Conservation (phyloP, 2,888 invertebrate genomes). For the Epistrophe eligans region DNA sequence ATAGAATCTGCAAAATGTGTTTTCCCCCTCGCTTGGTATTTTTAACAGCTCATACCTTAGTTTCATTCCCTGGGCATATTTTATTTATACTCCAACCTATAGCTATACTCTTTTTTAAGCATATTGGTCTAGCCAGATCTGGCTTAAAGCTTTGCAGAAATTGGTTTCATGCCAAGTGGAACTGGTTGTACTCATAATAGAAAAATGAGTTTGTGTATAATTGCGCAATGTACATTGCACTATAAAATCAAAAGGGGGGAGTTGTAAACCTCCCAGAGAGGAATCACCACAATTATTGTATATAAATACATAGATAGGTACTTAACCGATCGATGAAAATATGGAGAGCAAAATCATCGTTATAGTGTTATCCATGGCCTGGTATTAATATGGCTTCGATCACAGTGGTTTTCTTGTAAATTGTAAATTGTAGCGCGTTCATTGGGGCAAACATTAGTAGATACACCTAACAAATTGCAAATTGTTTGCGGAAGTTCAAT, state of each 20-base stretch:
- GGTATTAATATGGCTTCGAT: conserved; percentile 56
- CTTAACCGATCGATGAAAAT: conserved; percentile 44
- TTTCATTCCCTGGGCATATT: conserved; percentile 42
- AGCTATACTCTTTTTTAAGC: conserved; percentile 23
- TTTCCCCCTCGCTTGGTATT: conserved; percentile 19
- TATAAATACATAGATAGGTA: too few species aligned
- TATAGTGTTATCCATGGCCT: conserved; percentile 51
- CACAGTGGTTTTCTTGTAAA: conserved; percentile 4
- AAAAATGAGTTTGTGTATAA: conserved; percentile 56
- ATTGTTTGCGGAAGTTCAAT: conserved; percentile 50
- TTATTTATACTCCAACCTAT: conserved; percentile 45
- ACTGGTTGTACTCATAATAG: conserved; percentile 68
- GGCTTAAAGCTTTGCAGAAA: conserved; percentile 59
- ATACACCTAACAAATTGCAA: conserved; percentile 3
- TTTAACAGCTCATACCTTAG: conserved; percentile 20
- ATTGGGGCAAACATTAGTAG: conserved; percentile 24
- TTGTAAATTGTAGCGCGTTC: conserved; percentile 26
- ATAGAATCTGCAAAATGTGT: conserved; percentile 69
- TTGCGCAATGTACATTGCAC: conserved; percentile 63
- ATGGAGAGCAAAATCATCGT: conserved; percentile 54
- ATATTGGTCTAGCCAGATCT: conserved; percentile 61
- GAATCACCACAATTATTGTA: conserved; percentile 12
- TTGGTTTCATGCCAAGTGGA: conserved; percentile 66
- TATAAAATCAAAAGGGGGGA: conserved; percentile 30
- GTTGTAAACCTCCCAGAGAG: conserved; percentile 33